Conservation (phyloP, 2,888 invertebrate genomes). For the Pimpla rufipes region DNA sequence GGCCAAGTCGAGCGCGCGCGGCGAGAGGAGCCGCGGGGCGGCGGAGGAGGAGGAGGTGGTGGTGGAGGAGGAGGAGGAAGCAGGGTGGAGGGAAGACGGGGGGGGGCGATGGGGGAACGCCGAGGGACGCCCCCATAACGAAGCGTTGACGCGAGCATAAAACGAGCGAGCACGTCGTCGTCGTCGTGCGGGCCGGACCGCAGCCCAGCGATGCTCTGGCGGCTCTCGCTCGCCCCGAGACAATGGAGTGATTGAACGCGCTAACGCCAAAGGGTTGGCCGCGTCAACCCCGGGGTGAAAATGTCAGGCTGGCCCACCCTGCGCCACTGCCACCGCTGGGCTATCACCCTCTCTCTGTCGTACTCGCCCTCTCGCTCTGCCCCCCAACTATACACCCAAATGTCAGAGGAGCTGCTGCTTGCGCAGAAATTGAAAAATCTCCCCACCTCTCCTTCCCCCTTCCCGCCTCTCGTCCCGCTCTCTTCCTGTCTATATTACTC, state of each 20-base stretch:
- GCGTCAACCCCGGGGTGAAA: conserved; percentile 84
- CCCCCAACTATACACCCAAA: conserved; percentile 64
- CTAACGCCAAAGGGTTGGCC: conserved; percentile 83
- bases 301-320: conserved; percentile 78
- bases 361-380: too few relatives aligned
- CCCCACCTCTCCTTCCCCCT: conserved; percentile 44
- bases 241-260: conserved; percentile 84
- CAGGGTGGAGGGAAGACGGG: too few relatives aligned
- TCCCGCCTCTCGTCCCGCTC: conserved; percentile 59
- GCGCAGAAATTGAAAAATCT: conserved; percentile 67
- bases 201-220: conserved; percentile 29
- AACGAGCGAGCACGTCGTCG: conserved; percentile 76
- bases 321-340: conserved; percentile 45
- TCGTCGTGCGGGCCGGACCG: conserved; percentile 23
- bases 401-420: conserved; percentile 61
- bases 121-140: conserved; percentile 77
- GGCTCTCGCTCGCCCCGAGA: conserved; percentile 74
- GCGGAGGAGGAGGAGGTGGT: conserved; percentile 10
- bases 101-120: too few relatives aligned
- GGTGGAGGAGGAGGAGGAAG: conserved; percentile 39
- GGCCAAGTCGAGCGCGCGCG: conserved; percentile 80
- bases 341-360: not conserved
- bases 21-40: conserved; percentile 26
- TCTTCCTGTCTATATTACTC: conserved; percentile 71
- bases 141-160: conserved; percentile 84